Base-by-base conservation (phyloP, 53 echinoderm and acorn worm genomes). In the Stichopus horrens region DNA sequence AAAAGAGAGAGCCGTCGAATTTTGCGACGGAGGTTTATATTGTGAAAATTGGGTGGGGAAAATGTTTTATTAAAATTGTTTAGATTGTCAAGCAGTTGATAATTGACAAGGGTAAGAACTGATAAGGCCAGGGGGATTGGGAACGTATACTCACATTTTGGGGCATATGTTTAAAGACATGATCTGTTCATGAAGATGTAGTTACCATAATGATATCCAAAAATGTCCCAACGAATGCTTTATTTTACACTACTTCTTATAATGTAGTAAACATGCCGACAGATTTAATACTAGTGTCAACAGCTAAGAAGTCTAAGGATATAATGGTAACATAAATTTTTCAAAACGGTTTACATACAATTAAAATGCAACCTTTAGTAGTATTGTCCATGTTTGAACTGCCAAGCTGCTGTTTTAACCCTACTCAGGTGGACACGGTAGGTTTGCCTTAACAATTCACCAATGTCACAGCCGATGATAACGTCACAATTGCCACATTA, bases 351-450 rank as follows among this genome's bases (percentile, higher is more conserved):
- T 81, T 81, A 57, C 81, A 81, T 57, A 55, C 55, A 21, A 81
- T 18, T 55, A 76, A 1, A 57, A 81, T 55, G 86, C 55, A 55
- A 93, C 94, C 77, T 94, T 93, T 22, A 91, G 91, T 18, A 94
- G 90, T 22, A 90, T 90, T 57, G 92, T 94, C 92, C 92, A 92
- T 21, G 89, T 88, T 77, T 58, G 75, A 76, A 88, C 59, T 57
- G 79, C 58, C 89, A 66, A 65, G 58, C 90, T 68, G 76, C 58
- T 78, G 54, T 63, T 59, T 76, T 76, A 0, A 57, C 92, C 92
- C 92, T 86, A 92, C 75, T 89, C 86, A 57, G 86, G 37, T 74
- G 78, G 92, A 59, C 78, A 66, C 86, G 86, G 86, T 13, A 85
- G 89, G 54, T 89, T 86, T 56, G 88, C 88, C 37, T 87, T 37